Conservation (phyloP, 2,113 vertebrate genomes). For the Cranoglanis bouderius region DNA sequence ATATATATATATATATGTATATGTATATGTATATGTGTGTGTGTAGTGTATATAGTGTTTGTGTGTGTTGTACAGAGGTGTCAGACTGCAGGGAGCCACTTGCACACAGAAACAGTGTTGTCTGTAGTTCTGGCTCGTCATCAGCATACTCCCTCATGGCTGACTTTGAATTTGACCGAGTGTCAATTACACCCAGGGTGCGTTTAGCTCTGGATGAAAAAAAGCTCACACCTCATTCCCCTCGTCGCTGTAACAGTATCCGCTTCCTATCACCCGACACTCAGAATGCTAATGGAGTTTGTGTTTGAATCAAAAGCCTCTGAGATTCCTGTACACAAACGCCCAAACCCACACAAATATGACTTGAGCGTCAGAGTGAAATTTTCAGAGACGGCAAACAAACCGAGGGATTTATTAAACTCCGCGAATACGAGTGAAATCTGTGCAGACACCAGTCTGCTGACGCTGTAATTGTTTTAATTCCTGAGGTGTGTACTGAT, state of each 20-base stretch:
- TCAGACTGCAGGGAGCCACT: background rate
- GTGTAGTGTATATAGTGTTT: too few species aligned
- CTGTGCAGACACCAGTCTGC: background rate
- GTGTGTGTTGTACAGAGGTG: background rate
- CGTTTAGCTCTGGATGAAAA: background rate
- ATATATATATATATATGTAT: too few species aligned
- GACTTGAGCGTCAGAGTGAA: background rate
- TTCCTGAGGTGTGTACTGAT: background rate
- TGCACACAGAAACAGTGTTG: background rate
- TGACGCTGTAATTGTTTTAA: background rate
- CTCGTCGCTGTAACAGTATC: background rate
- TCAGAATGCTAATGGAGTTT: background rate
- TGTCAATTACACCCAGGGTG: background rate
- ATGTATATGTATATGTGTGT: too few species aligned
- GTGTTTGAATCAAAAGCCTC: slow-evolving; percentile 6
- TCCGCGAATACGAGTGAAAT: background rate
- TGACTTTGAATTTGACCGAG: background rate
- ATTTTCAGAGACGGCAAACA: background rate
- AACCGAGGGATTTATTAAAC: slow-evolving; percentile 25
- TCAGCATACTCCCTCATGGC: background rate
- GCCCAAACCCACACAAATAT: background rate
- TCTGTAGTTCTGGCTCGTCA: background rate
- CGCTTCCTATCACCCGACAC: background rate
- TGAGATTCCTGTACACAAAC: background rate
- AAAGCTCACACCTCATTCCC: background rate